phyloP scores from a whole-genome alignment of 2,113 vertebrate species.

The Suncus etruscus region DNA sequence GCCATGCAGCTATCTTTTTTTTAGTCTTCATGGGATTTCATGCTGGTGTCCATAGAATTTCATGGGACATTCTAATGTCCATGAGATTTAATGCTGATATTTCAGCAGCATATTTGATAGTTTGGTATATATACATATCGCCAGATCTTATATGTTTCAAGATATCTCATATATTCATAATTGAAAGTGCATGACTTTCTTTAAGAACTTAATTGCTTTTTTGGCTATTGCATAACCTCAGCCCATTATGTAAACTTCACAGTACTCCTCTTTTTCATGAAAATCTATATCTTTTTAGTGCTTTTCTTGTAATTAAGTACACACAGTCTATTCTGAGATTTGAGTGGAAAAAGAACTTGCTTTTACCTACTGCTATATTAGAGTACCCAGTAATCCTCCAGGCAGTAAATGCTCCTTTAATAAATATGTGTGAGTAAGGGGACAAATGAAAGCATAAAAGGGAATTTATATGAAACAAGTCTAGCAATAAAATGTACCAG shows the following conservation, averaged over 20 bases:
- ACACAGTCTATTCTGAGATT: background rate
- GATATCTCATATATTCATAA: no score
- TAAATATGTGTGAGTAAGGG: background rate
- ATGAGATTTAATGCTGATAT: background rate
- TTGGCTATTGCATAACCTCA: rapidly evolving
- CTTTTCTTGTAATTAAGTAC: background rate
- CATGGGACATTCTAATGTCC: background rate
- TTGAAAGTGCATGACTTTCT: background rate
- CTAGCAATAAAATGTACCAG: background rate
- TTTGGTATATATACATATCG: no score
- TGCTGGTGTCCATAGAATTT: no score
- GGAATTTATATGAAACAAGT: background rate
- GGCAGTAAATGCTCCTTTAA: background rate
- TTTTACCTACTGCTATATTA: background rate
- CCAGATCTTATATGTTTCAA: no score
- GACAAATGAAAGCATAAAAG: background rate
- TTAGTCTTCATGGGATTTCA: background rate
- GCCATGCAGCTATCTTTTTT: background rate
- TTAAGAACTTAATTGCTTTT: background rate
- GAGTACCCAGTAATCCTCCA: background rate
- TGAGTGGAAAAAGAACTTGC: background rate
- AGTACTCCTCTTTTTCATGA: background rate
- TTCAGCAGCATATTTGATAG: background rate
- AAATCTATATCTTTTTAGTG: background rate
- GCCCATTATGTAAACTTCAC: background rate